Conservation (phyloP, 2,113 vertebrate species). For the Esox niger region DNA sequence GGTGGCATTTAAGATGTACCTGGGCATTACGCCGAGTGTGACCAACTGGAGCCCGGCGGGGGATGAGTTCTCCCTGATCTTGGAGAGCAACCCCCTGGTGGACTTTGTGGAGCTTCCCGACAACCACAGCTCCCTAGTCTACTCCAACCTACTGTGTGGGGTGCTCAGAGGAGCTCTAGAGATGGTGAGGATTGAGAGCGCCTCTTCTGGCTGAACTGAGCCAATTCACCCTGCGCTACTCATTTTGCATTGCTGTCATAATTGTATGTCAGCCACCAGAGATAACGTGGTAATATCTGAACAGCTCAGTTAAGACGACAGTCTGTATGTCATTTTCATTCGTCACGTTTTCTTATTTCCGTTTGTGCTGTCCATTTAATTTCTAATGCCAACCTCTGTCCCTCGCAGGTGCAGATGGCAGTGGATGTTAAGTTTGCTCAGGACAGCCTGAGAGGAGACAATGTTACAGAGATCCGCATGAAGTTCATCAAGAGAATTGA, state of each 20-base stretch:
- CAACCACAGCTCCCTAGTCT: slow-evolving; percentile 92
- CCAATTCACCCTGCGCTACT: neutral
- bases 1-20: slow-evolving; percentile 98
- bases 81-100: slow-evolving; percentile 95
- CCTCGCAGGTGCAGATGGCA: slow-evolving; percentile 73
- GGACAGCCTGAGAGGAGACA: slow-evolving; percentile 93
- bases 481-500: slow-evolving; percentile 97
- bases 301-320: too few relatives aligned
- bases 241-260: neutral
- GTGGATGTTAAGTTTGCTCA: slow-evolving; percentile 96
- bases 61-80: slow-evolving; percentile 95
- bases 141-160: slow-evolving; percentile 94
- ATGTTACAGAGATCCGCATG: slow-evolving; percentile 96
- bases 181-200: slow-evolving; percentile 80
- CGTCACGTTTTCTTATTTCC: too few relatives aligned
- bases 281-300: too few relatives aligned
- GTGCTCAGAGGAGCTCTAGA: slow-evolving; percentile 93
- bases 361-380: too few relatives aligned
- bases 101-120: slow-evolving; percentile 98
- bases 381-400: too few relatives aligned
- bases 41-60: slow-evolving; percentile 98
- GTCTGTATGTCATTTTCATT: too few relatives aligned
- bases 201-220: neutral
- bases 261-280: too few relatives aligned
- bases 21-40: slow-evolving; percentile 94